Percentiles rank a stretch among this genome's conserved stretches.
These are phyloP conservation scores for Hololepta plana DNA, from an alignment of 2,888 invertebrate genomes.

Conservation along the genomic window DNA sequence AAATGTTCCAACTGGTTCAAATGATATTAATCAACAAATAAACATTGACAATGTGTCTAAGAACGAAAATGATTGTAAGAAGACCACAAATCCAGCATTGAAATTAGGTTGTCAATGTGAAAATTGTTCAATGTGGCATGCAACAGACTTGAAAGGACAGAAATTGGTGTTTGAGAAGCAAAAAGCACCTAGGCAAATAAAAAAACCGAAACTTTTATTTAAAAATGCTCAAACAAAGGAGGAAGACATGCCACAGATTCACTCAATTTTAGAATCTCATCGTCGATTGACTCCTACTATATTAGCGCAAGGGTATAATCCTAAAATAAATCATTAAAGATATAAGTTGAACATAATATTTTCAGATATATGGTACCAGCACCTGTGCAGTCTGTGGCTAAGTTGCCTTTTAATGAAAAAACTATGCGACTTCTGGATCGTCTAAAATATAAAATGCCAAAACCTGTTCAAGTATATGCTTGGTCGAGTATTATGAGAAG, in stretches of 20 bases:
- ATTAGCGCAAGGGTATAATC: constrained; percentile 10
- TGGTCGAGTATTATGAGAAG: constrained; percentile 53
- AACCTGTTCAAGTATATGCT: constrained; percentile 43
- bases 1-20: no score
- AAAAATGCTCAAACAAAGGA: constrained; percentile 7
- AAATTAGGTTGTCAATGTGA: constrained; percentile 9
- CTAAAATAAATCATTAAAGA: background rate
- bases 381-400: constrained; percentile 12
- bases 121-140: constrained; percentile 7
- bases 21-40: no score
- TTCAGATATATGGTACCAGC: constrained; percentile 15
- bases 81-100: no score
- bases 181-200: constrained; percentile 1
- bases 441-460: constrained; percentile 19
- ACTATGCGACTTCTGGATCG: constrained; percentile 14
- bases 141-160: constrained; percentile 6
- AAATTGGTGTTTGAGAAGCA: constrained; percentile 2
- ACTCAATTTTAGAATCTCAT: no score
- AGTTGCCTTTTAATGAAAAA: constrained; percentile 15
- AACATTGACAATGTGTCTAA: no score
- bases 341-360: constrained; percentile 6
- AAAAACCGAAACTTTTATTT: constrained; percentile 7
- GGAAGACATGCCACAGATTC: constrained; percentile 7
- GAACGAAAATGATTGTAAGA: no score
- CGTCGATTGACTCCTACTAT: constrained; percentile 9